Evolutionary conservation across 2,797 vertebrate species (phyloP), one percentile per base, ranked within the genome.

Genomic region (Mus caroli): DNA sequence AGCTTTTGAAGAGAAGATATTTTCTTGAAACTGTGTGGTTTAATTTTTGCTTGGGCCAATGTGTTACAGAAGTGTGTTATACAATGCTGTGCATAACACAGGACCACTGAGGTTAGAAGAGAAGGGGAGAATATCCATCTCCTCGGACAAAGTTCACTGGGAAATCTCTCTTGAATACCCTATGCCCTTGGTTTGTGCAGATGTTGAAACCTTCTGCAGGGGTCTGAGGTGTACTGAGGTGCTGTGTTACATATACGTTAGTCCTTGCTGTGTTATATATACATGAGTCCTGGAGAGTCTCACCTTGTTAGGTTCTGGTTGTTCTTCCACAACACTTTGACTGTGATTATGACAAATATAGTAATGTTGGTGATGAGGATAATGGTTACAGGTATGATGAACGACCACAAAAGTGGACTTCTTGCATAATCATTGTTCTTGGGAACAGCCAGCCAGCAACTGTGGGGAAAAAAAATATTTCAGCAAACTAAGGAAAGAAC

Each of bases 401-500:
- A 99, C 34, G 98, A 98, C 98, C 98, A 98, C 26, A 99, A 87
- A 95, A 98, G 87, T 96, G 20, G 98, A 98, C 90, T 98, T 98
- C 24, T 84, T 56, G 24, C 94, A 88, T 98, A 97, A 0, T 82
- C 46, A 6, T 96, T 56, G 0, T 96, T 2, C 26, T 88, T 94
- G 60, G 98, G 5, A 77, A 93, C 97, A 83, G 98, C 98, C 19
- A 99, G 98, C 98, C 99, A 99, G 91, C 98, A 99, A 90, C 99
- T 99, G 86, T 94, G 79, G 91, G 58, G 88, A 13, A 96, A 90
- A 96, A 90, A 96, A 56, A 34, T 9, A 71, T 94, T 97, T 97
- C 67, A 97, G 73, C 86, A 96, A 40, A 75, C 62, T 19, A 67
- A 71, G 22, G 78, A 52, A 87, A 46, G 2, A 43, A 80, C 7